Conservation (phyloP, 2,113 vertebrate genomes). For the Dolichotis patagonum region DNA sequence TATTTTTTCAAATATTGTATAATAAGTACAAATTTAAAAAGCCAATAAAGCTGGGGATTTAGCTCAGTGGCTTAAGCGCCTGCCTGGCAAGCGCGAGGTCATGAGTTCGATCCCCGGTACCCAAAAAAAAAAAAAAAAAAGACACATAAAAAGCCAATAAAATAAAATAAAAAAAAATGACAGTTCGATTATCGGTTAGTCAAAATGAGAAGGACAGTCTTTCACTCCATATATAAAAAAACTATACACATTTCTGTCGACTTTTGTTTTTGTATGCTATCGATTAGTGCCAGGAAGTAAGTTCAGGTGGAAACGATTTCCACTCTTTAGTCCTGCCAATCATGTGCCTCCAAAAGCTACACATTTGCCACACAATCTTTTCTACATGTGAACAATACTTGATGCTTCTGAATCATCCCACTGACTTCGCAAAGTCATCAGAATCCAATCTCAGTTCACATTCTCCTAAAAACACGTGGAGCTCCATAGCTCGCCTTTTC, state of each 20-base stretch:
- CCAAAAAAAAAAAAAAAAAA: no score
- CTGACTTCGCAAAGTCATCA: background rate
- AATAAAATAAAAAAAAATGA: background rate
- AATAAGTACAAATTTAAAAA: background rate
- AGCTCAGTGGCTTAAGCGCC: no score
- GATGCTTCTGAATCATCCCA: background rate
- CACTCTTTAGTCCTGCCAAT: background rate
- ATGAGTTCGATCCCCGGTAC: no score
- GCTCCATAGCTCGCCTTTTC: background rate
- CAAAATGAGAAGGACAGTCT: background rate
- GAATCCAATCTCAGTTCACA: background rate
- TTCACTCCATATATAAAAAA: background rate
- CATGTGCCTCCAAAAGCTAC: background rate
- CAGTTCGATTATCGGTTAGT: background rate
- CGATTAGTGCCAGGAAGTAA: background rate
- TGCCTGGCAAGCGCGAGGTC: no score
- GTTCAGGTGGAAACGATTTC: background rate
- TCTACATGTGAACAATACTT: background rate
- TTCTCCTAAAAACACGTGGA: background rate
- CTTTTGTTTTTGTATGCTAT: background rate
- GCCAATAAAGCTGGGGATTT: no score
- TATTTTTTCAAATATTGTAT: background rate
- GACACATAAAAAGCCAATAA: background rate
- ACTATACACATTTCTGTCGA: background rate
- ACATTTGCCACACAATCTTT: background rate